Percentiles rank a stretch among this genome's conserved stretches.
Conservation (phyloP, 2,888 invertebrate genomes). For the Punctoribates punctum region DNA sequence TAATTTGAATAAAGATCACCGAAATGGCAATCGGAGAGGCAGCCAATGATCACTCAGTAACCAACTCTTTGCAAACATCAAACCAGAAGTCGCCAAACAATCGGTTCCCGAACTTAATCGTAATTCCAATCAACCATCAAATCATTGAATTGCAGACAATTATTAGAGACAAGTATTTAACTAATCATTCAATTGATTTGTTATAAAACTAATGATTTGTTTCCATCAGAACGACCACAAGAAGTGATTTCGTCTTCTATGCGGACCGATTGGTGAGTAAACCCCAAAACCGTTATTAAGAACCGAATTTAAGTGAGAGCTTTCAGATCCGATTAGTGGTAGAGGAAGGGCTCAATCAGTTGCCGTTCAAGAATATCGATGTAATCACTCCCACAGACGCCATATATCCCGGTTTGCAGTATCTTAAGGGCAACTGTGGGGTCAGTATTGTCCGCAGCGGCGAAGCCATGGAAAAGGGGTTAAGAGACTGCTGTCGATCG, state of each 20-base stretch:
- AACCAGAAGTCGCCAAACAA: neutral
- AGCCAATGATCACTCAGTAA: neutral
- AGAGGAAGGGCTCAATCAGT: slow-evolving; percentile 93
- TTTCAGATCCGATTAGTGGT: slow-evolving; percentile 83
- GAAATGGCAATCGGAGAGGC: slow-evolving; percentile 9
- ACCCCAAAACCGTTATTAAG: neutral
- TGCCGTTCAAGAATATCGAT: slow-evolving; percentile 85
- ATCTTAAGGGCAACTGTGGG: slow-evolving; percentile 96
- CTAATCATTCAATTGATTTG: slow-evolving; percentile 5
- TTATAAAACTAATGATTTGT: neutral
- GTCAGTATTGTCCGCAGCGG: slow-evolving; percentile 83
- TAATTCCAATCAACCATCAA: slow-evolving; percentile 71
- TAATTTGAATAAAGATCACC: neutral
- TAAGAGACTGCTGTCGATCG: slow-evolving; percentile 92
- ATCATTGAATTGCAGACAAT: slow-evolving; percentile 63
- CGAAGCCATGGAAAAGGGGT: slow-evolving; percentile 83
- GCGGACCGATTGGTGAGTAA: slow-evolving; percentile 78
- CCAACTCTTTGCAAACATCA: neutral
- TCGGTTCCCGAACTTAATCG: slow-evolving; percentile 63
- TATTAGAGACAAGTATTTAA: slow-evolving; percentile 55
- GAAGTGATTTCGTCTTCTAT: slow-evolving; percentile 97
- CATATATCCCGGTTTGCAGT: slow-evolving; percentile 84
- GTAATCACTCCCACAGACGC: slow-evolving; percentile 82
- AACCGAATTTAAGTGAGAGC: neutral
- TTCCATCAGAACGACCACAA: slow-evolving; percentile 71